Evolutionary conservation across 2,797 vertebrate genomes (phyloP).

Genomic region (Premnoplex brunnescens): DNA sequence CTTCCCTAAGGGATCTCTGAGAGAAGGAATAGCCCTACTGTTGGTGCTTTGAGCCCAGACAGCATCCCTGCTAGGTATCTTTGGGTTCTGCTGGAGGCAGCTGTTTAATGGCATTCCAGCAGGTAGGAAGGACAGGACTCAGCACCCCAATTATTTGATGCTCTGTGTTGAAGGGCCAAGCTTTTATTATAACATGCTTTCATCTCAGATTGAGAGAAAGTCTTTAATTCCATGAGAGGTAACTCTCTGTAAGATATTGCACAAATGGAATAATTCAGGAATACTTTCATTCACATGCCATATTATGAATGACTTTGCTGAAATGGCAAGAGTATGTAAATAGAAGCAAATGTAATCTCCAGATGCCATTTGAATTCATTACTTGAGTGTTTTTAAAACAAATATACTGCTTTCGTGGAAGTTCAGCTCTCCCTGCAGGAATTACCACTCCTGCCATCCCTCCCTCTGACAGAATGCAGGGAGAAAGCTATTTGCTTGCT

Average conservation of each 20-base stretch:
- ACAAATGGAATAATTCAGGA: background rate
- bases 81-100: background rate
- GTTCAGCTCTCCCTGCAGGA: background rate
- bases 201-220: background rate
- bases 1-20: background rate
- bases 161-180: background rate
- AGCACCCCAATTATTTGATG: background rate
- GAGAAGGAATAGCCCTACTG: background rate
- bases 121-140: background rate
- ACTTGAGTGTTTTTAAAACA: background rate
- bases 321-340: background rate
- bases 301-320: background rate
- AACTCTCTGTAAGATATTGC: background rate
- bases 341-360: background rate
- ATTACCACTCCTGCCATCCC: background rate
- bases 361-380: background rate
- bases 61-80: background rate
- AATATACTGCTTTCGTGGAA: background rate
- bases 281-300: background rate
- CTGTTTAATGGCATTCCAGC: background rate
- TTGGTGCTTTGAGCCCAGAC: background rate
- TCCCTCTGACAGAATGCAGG: background rate
- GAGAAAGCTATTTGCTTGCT: background rate
- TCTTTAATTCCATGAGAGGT: background rate
- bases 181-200: background rate